Evolutionary conservation across 1,140 invertebrate species (phyloP), one percentile per base, ranked within the genome.

Genomic region (Platorchestia sp.): DNA sequence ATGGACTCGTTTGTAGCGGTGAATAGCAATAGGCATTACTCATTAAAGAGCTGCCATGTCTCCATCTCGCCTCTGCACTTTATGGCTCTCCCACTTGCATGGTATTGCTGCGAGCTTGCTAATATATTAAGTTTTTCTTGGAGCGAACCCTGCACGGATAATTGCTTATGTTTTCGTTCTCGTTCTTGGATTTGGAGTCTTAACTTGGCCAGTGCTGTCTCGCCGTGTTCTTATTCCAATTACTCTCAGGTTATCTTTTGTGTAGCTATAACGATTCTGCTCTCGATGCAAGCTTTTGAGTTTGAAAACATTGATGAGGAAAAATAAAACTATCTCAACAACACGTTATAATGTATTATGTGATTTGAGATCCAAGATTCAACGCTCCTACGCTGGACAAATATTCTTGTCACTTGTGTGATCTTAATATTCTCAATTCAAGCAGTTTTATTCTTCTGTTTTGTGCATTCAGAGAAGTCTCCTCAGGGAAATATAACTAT

Each of bases 11-110:
- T 89, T 89, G 87, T 41, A 42, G 87, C 87, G 22, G 87, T 89
- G 87, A 89, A 89, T 89, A 89, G 87, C 87, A 89, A 89, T 89
- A 44, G 41, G 87, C 87, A 89, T 89, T 89, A 89, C 87, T 89
- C 87, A 89, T 89, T 89, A 89, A 44, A 89, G 59, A 89, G 87
- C 87, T 89, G 87, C 43, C 87, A 44, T 89, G 87, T 89, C 87
- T 89, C 87, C 41, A 89, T 89, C 87, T 89, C 87, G 87, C 87
- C 87, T 89, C 41, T 89, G 87, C 87, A 89, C 87, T 89, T 89
- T 89, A 89, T 89, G 87, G 43, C 87, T 89, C 59, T 75, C 59
- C 59, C 59, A 36, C 59, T 75, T 75, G 59, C 59, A 75, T 75
- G 59, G 59, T 75, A 75, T 75, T 75, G 59, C 59, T 75, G 59